Conservation (phyloP, 2,797 vertebrate genomes). For the Tachyglossus aculeatus region DNA sequence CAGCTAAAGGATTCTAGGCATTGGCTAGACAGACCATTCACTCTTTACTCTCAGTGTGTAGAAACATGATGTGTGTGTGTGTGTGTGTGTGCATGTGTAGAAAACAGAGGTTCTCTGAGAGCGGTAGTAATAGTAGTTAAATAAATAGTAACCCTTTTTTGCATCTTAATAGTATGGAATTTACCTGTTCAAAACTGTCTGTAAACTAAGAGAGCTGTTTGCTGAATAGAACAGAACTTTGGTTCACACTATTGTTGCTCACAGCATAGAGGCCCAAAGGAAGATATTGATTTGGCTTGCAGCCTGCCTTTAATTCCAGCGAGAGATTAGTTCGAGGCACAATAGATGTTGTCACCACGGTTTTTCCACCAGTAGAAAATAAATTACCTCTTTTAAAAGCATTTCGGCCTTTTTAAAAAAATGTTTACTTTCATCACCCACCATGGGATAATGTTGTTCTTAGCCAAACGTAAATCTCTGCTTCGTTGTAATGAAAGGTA, state of each 20-base stretch:
- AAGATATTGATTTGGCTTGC: background rate
- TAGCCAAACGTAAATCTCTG: background rate
- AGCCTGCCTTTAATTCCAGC: background rate
- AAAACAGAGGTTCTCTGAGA: slow-evolving; percentile 6
- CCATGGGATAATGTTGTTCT: background rate
- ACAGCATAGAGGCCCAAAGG: background rate
- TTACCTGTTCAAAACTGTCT: background rate
- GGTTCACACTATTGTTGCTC: background rate
- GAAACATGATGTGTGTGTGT: too few relatives aligned
- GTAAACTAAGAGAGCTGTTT: background rate
- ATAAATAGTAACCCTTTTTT: too few relatives aligned
- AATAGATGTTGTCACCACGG: background rate
- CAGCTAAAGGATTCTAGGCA: too few relatives aligned
- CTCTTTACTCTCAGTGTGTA: too few relatives aligned
- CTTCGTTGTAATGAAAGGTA: background rate
- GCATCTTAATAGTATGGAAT: background rate
- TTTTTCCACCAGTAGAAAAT: slow-evolving; percentile 13
- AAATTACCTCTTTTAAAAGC: background rate
- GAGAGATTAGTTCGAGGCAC: slow-evolving; percentile 1
- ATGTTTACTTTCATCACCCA: background rate
- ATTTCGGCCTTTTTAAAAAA: background rate
- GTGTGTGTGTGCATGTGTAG: background rate
- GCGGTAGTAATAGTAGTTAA: background rate
- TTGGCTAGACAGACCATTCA: too few relatives aligned
- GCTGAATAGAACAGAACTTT: background rate